These are phyloP conservation scores for Oophaga pumilio DNA, from an alignment of 2,113 vertebrate genomes.

Conservation along the genomic window DNA sequence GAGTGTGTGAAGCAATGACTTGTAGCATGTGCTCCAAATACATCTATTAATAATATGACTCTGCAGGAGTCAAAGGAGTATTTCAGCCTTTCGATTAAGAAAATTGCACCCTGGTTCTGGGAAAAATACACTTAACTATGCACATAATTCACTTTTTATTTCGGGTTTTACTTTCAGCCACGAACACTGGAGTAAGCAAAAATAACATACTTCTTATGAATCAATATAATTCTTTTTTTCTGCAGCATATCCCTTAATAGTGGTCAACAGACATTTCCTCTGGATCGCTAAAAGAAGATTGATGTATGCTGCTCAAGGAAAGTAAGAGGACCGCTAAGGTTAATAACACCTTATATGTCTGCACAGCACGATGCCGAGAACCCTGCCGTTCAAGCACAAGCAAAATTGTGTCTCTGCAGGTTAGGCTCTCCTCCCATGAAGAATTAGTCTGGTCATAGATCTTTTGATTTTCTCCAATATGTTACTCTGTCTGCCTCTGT, in stretches of 20 bases:
- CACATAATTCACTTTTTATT: constrained; percentile 27
- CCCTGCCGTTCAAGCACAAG: constrained; percentile 42
- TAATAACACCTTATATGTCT: constrained; percentile 50
- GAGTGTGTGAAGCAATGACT: neutral
- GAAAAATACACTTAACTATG: constrained; percentile 4
- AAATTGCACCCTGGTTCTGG: neutral
- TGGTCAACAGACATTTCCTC: constrained; percentile 1
- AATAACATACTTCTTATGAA: neutral
- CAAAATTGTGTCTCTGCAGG: constrained; percentile 39
- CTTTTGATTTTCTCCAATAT: constrained; percentile 12
- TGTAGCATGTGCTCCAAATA: neutral
- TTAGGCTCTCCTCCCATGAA: constrained; percentile 44
- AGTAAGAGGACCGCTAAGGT: constrained; percentile 43
- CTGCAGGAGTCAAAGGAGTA: neutral
- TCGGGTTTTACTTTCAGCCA: neutral
- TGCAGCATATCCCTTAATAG: neutral
- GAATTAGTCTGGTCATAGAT: constrained; percentile 38
- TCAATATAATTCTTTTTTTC: neutral
- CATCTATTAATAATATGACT: neutral
- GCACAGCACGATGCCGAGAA: constrained; percentile 29
- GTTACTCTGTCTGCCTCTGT: constrained; percentile 20
- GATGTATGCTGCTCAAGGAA: constrained; percentile 3
- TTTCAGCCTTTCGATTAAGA: neutral
- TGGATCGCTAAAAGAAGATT: constrained; percentile 32
- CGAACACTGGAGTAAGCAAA: constrained; percentile 8